Evolutionary conservation across 1,140 invertebrate genomes (phyloP).

Genomic region (Cydia pomonella): DNA sequence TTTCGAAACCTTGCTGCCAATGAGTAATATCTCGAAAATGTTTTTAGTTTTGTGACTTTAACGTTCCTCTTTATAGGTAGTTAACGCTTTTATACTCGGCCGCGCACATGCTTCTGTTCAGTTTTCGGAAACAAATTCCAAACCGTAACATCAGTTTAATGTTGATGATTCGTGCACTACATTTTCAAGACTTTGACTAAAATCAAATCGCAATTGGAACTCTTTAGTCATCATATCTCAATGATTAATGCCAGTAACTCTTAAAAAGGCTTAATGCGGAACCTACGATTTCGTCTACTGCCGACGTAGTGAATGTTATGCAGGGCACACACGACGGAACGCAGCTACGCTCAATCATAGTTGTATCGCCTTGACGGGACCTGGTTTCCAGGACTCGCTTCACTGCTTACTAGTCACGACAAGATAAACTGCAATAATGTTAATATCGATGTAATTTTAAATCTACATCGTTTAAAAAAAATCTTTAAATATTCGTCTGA

Average conservation of each 20-base stretch:
- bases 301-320: not conserved
- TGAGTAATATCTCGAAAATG: slow-evolving; percentile 66
- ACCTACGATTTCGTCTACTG: too few relatives aligned
- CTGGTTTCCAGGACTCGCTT: slow-evolving; percentile 42
- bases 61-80: slow-evolving; percentile 44
- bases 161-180: not conserved
- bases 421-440: slow-evolving; percentile 34
- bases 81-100: slow-evolving; percentile 33
- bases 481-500: not conserved
- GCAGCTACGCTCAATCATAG: slow-evolving; percentile 46
- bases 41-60: slow-evolving; percentile 54
- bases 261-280: slow-evolving; percentile 10
- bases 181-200: not conserved
- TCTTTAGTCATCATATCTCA: not conserved
- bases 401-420: slow-evolving; percentile 44
- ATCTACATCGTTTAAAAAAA: not conserved
- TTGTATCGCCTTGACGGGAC: slow-evolving; percentile 37
- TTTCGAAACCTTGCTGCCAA: slow-evolving; percentile 45
- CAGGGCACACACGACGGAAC: slow-evolving; percentile 40
- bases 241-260: slow-evolving; percentile 6
- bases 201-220: not conserved
- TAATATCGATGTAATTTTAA: slow-evolving; percentile 20
- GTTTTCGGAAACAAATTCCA: slow-evolving; percentile 4
- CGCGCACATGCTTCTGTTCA: slow-evolving; percentile 17
- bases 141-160: slow-evolving; percentile 19